Evolutionary conservation across 2,888 invertebrate genomes (phyloP), one percentile per base, ranked within the genome.

Genomic region (Trichopria drosophilae): DNA sequence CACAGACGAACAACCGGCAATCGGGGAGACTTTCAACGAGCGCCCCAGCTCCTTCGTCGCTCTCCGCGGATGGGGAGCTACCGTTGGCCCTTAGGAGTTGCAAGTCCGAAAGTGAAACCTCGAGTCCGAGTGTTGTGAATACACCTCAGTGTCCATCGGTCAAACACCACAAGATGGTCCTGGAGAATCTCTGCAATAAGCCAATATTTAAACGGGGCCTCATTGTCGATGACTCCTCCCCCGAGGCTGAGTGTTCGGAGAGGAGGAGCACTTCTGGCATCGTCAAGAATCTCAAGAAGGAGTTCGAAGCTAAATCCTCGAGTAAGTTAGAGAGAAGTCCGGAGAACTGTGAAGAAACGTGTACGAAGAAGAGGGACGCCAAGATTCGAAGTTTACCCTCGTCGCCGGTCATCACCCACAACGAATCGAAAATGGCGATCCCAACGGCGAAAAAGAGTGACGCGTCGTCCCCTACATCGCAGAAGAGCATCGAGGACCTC

Each of bases 271-370:
- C 81, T 51, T 81, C 82, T 32, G 90, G 92, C 20, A 86, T 88
- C 72, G 93, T 93, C 61, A 85, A 86, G 79, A 89, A 87, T 80
- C 82, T 92, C 62, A 90, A 90, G 76, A 87, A 87, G 72, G 92
- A 90, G 74, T 92, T 93, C 74, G 93, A 93, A 79, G 91, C 92
- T 42, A 88, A 88, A 72, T 82, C 81, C 1, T 60, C 64, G 18
- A 68, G 56, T 32, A 62, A 65, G 42, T 61, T 66, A 26, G 72
- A 75, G 48, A 72, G 67, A 44, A 74, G 71, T 55, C 65, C 68
- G 2, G 47, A 57, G 41, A n/a, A 57, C 52, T 20, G 68, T 4
- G 42, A 29, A 9, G 75, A 58, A 65, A 83, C 83, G 5, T 82
- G 82, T 5, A 79, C 82, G 24, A 53, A 61, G 10, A 71, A 67